phyloP scores from a whole-genome alignment of 1,140 invertebrate species.

The Heliconius himera region DNA sequence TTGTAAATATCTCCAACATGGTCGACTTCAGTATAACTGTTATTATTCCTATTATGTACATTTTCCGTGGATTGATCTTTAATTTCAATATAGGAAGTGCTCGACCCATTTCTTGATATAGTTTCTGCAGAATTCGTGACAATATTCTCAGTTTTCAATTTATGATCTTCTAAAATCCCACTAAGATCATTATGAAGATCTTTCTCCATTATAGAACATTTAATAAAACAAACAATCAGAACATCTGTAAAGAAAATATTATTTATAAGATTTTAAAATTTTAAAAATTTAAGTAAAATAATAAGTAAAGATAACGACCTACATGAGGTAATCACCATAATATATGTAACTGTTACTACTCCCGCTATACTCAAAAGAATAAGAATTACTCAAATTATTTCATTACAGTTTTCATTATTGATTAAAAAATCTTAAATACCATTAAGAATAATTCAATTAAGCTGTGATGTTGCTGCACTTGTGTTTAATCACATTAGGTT shows the following conservation, averaged over 20 bases:
- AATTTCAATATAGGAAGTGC: background rate
- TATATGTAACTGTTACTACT: background rate
- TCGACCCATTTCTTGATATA: background rate
- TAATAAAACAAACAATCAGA: background rate
- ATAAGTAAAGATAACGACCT: background rate
- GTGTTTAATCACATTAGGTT: background rate
- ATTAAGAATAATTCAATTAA: background rate
- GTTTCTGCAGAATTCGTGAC: background rate
- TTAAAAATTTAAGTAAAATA: background rate
- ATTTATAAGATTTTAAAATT: background rate
- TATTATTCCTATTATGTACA: background rate
- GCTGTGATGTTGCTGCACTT: background rate
- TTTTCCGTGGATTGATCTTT: background rate
- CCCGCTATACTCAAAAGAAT: background rate
- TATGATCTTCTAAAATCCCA: background rate
- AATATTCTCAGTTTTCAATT: background rate
- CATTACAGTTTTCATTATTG: background rate
- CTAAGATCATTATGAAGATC: background rate
- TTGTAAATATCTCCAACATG: background rate
- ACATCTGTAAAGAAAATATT: background rate
- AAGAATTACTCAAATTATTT: background rate
- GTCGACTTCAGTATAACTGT: background rate
- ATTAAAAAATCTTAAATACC: constrained; percentile 26
- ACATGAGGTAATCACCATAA: background rate
- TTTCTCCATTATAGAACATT: background rate